Percentiles rank a stretch among this genome's conserved stretches.
These are phyloP conservation scores for Stenodera caucasica DNA, from an alignment of 2,888 invertebrate species.

Conservation along the genomic window DNA sequence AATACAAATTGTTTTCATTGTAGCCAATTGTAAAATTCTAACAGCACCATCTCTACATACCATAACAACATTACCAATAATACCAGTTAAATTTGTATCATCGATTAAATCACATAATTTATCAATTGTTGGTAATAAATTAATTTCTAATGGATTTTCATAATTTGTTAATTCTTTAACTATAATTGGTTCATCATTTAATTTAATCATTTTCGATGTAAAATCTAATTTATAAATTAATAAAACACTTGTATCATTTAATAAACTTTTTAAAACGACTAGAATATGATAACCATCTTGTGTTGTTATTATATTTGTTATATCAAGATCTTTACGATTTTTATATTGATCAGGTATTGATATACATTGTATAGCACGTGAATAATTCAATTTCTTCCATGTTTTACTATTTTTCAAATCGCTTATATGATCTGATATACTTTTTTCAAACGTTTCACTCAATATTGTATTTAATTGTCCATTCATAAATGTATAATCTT, in stretches of 20 bases:
- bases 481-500: slow-evolving; percentile 45
- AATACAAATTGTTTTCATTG: slow-evolving; percentile 68
- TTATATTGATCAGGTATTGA: slow-evolving; percentile 59
- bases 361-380: slow-evolving; percentile 62
- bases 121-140: slow-evolving; percentile 64
- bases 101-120: slow-evolving; percentile 35
- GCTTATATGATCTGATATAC: slow-evolving; percentile 55
- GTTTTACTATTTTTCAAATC: slow-evolving; percentile 51
- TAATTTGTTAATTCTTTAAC: slow-evolving; percentile 64
- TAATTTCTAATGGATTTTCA: slow-evolving; percentile 72
- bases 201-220: slow-evolving; percentile 56
- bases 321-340: slow-evolving; percentile 58
- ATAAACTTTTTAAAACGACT: slow-evolving; percentile 57
- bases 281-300: slow-evolving; percentile 70
- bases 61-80: slow-evolving; percentile 66
- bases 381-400: slow-evolving; percentile 52
- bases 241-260: slow-evolving; percentile 54
- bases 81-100: slow-evolving; percentile 38
- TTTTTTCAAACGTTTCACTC: slow-evolving; percentile 42
- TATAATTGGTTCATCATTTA: slow-evolving; percentile 64
- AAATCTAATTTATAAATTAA: slow-evolving; percentile 62
- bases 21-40: slow-evolving; percentile 71
- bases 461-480: slow-evolving; percentile 37
- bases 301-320: slow-evolving; percentile 69
- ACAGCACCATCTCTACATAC: slow-evolving; percentile 77